Evolutionary conservation across 2,888 invertebrate species (phyloP).

Genomic region (Plemyria rubiginata): DNA sequence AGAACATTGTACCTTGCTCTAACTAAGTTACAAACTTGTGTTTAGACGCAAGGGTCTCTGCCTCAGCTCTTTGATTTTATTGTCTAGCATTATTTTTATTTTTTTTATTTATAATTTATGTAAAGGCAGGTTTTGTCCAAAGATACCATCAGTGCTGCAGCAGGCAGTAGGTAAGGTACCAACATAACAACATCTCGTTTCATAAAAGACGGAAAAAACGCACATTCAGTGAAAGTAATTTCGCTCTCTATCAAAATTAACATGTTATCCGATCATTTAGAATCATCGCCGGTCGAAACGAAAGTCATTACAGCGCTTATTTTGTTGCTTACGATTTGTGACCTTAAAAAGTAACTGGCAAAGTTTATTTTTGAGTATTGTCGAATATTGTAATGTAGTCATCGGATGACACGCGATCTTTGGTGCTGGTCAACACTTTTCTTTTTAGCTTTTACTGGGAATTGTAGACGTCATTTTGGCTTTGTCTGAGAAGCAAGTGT

Average conservation of each 20-base stretch:
- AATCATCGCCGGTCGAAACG: slow-evolving; percentile 53
- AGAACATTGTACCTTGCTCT: too few species aligned
- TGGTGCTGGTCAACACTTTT: slow-evolving; percentile 25
- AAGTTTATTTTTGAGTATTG: slow-evolving; percentile 27
- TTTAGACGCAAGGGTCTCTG: too few species aligned
- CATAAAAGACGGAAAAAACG: slow-evolving; percentile 21
- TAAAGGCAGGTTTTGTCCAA: too few species aligned
- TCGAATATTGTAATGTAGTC: slow-evolving; percentile 29
- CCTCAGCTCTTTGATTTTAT: too few species aligned
- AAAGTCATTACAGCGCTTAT: slow-evolving; percentile 47
- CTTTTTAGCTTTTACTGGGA: slow-evolving; percentile 27
- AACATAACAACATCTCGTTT: slow-evolving; percentile 9
- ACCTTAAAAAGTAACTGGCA: slow-evolving; percentile 15
- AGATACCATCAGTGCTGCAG: neutral
- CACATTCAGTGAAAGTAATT: slow-evolving; percentile 64
- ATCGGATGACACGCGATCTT: slow-evolving; percentile 32
- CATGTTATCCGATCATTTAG: slow-evolving; percentile 68
- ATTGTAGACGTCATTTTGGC: slow-evolving; percentile 5
- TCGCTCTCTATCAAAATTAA: slow-evolving; percentile 57
- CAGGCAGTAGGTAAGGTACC: too few species aligned
- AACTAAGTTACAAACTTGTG: too few species aligned
- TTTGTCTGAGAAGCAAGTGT: neutral
- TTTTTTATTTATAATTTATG: too few species aligned
- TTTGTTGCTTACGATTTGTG: slow-evolving; percentile 23
- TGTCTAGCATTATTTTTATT: too few species aligned